A percentile compares a stretch with the other conserved stretches of the same genome.
These are phyloP conservation scores for Masticophis lateralis DNA, from an alignment of 2,797 vertebrate genomes.

Conservation along the genomic window DNA sequence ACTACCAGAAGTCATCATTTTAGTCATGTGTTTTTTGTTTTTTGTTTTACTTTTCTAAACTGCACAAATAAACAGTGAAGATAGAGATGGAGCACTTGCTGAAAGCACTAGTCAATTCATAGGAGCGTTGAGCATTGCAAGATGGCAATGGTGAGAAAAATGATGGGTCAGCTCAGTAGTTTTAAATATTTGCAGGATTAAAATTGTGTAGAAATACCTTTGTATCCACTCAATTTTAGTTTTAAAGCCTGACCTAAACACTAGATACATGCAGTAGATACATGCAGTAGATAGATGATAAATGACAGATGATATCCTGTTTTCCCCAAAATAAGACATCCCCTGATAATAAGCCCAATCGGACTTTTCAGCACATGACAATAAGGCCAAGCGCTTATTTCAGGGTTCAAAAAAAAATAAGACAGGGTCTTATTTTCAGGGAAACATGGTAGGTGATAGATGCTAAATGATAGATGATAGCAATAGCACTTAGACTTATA, in stretches of 20 bases:
- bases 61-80: background rate
- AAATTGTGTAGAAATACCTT: background rate
- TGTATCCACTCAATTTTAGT: background rate
- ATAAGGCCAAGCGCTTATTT: no score
- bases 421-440: no score
- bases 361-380: no score
- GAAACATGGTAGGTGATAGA: no score
- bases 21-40: background rate
- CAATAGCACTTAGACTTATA: no score
- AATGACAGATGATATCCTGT: no score
- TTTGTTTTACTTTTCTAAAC: background rate
- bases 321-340: no score
- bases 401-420: no score
- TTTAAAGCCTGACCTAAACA: background rate
- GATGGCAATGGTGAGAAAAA: background rate
- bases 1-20: background rate
- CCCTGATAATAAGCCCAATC: no score
- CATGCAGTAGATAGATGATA: no score
- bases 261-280: no score
- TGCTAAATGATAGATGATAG: no score
- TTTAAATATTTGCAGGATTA: background rate
- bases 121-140: background rate
- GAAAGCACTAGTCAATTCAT: background rate
- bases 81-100: background rate
- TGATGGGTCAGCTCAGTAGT: background rate